A percentile compares a stretch with the other conserved stretches of the same genome.
These are phyloP conservation scores for Morone saxatilis DNA, from an alignment of 2,113 vertebrate species.

Conservation along the genomic window DNA sequence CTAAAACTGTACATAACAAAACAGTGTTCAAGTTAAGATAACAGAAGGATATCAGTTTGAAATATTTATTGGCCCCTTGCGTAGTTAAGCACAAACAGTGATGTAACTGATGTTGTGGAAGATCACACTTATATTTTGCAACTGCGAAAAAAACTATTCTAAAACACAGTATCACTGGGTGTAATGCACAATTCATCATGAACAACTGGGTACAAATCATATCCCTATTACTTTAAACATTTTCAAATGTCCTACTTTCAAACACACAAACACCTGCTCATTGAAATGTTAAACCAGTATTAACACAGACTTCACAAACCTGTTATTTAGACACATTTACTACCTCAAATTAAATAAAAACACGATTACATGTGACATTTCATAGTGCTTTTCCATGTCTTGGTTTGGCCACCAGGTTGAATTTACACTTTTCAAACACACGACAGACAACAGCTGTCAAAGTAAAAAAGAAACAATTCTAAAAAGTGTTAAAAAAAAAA, in stretches of 20 bases:
- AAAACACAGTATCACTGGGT: slow-evolving; percentile 43
- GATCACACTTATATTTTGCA: slow-evolving; percentile 26
- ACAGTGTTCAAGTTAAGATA: background rate
- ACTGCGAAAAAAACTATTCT: slow-evolving; percentile 29
- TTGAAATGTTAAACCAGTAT: slow-evolving; percentile 10
- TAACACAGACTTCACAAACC: slow-evolving; percentile 32
- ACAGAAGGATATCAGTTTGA: slow-evolving; percentile 1
- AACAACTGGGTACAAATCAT: slow-evolving; percentile 26
- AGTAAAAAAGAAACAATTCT: slow-evolving; percentile 34
- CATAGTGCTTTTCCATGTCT: background rate
- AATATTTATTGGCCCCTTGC: slow-evolving; percentile 53
- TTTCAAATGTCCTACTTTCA: slow-evolving; percentile 20
- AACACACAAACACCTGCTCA: slow-evolving; percentile 15
- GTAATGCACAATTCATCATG: slow-evolving; percentile 38
- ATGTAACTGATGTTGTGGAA: slow-evolving; percentile 16
- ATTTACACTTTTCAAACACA: slow-evolving; percentile 8
- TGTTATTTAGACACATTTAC: slow-evolving; percentile 20
- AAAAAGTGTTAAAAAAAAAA: slow-evolving; percentile 33
- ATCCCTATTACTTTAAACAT: slow-evolving; percentile 21
- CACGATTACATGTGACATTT: slow-evolving; percentile 21
- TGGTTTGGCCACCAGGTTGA: slow-evolving; percentile 1
- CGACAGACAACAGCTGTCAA: background rate
- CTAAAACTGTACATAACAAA: background rate
- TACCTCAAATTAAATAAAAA: slow-evolving; percentile 47
- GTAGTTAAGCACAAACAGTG: slow-evolving; percentile 38